phyloP scores from a whole-genome alignment of 2,113 vertebrate genomes.

The Podiceps cristatus region DNA sequence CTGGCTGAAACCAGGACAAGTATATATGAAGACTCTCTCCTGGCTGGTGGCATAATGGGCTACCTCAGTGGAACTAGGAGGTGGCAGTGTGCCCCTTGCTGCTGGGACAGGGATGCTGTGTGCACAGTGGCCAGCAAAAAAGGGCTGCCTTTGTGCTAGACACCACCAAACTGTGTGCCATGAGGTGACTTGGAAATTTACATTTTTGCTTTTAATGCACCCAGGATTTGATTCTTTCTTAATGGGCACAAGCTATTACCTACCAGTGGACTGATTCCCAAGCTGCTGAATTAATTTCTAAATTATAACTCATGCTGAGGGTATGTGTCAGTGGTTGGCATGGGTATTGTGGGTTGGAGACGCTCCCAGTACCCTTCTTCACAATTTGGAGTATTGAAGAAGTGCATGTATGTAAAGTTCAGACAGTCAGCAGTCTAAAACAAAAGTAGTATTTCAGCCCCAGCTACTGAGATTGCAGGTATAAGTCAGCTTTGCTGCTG shows the following conservation, averaged over 20 bases:
- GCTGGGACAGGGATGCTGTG: accelerated
- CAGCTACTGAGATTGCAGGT: background rate
- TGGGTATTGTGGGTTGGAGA: background rate
- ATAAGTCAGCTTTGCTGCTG: background rate
- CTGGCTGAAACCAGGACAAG: too few relatives aligned
- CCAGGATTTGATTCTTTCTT: background rate
- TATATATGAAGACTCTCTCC: background rate
- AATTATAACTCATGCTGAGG: background rate
- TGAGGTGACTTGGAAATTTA: background rate
- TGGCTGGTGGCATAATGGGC: background rate
- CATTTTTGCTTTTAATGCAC: background rate
- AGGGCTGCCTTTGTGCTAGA: background rate
- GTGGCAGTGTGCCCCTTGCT: background rate
- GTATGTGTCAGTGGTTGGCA: background rate
- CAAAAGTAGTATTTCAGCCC: background rate
- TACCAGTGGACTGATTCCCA: background rate
- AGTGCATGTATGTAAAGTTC: background rate
- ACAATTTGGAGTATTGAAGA: background rate
- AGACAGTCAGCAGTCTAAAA: background rate
- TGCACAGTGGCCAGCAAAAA: background rate
- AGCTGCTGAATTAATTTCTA: background rate
- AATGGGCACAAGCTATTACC: background rate
- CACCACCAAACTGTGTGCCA: background rate
- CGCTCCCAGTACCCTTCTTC: background rate
- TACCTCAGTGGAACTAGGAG: background rate